phyloP scores from a whole-genome alignment of 2,888 invertebrate species.

The Epsilonema sp. region DNA sequence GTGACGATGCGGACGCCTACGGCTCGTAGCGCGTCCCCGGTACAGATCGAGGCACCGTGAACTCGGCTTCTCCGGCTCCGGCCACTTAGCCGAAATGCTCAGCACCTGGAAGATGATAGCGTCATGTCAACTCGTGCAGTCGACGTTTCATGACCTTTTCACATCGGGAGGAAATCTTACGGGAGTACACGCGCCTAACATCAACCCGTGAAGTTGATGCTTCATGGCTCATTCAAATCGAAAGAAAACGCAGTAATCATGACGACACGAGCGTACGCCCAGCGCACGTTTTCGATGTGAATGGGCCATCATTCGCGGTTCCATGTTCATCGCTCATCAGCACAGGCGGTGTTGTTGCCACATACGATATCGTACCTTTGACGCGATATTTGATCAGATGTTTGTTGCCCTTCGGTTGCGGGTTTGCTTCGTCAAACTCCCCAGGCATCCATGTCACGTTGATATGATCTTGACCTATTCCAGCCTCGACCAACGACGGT shows the following conservation, averaged over 20 bases:
- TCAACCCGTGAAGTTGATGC: too few relatives aligned
- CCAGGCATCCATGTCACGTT: slow-evolving; percentile 54
- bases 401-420: slow-evolving; percentile 62
- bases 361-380: too few relatives aligned
- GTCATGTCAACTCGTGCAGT: background rate
- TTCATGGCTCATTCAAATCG: too few relatives aligned
- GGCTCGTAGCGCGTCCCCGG: slow-evolving; percentile 66
- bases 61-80: slow-evolving; percentile 39
- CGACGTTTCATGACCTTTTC: background rate
- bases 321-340: too few relatives aligned
- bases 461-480: slow-evolving; percentile 27
- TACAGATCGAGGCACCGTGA: slow-evolving; percentile 49
- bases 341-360: too few relatives aligned
- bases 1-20: slow-evolving; percentile 74
- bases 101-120: too few relatives aligned
- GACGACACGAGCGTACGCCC: too few relatives aligned
- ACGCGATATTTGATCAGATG: slow-evolving; percentile 61
- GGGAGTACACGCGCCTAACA: too few relatives aligned
- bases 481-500: slow-evolving; percentile 23
- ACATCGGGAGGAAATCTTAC: too few relatives aligned
- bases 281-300: too few relatives aligned
- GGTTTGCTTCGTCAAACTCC: slow-evolving; percentile 34
- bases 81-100: slow-evolving; percentile 41
- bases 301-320: too few relatives aligned
- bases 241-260: too few relatives aligned